Conservation (phyloP, 2,888 invertebrate genomes). For the Idaea aversata region DNA sequence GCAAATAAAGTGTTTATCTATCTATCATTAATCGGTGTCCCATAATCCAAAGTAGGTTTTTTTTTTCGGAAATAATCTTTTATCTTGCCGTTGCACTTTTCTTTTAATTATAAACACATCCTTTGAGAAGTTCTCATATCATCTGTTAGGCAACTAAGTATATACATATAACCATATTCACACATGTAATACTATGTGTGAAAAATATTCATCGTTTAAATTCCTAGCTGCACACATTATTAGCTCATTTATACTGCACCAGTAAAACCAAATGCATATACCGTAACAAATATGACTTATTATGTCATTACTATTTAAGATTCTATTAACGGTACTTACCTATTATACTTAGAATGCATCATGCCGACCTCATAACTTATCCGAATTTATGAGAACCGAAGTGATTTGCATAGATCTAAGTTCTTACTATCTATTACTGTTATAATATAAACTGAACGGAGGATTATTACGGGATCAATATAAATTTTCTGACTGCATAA, state of each 20-base stretch:
- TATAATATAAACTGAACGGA: slow-evolving; percentile 7
- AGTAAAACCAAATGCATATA: slow-evolving; percentile 1
- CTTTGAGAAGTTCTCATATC: no score
- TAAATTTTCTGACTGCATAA: slow-evolving; percentile 11
- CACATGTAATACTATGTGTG: slow-evolving; percentile 3
- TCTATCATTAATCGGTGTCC: no score
- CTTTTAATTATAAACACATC: no score
- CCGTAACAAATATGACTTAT: slow-evolving; percentile 53
- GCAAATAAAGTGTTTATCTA: no score
- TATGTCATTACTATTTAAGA: slow-evolving; percentile 54
- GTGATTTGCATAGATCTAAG: slow-evolving; percentile 46
- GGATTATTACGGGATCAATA: slow-evolving; percentile 24
- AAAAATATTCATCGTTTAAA: slow-evolving; percentile 6
- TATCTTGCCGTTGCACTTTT: no score
- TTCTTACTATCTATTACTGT: slow-evolving; percentile 8
- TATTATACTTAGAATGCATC: slow-evolving; percentile 26
- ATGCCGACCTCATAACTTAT: slow-evolving; percentile 46
- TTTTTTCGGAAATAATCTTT: no score
- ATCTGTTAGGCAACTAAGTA: no score
- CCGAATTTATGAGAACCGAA: slow-evolving; percentile 46
- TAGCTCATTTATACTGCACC: not conserved
- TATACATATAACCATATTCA: not conserved
- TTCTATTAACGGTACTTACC: slow-evolving; percentile 61
- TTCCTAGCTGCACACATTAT: not conserved
- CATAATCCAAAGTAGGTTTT: no score